These are phyloP conservation scores for Athetis lepigone DNA, from an alignment of 2,888 invertebrate genomes.

Conservation along the genomic window DNA sequence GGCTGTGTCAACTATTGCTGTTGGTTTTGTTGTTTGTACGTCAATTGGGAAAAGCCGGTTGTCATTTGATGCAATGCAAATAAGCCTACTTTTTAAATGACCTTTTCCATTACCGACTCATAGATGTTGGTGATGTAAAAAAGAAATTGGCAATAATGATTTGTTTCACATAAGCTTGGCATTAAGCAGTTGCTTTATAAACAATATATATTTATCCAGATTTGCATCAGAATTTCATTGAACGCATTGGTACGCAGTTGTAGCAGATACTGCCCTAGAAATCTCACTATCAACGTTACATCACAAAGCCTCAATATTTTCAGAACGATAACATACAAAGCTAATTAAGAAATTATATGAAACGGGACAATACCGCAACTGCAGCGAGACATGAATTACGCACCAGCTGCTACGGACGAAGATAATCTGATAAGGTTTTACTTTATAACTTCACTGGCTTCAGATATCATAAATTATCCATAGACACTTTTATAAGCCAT, in stretches of 20 bases:
- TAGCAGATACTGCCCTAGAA: slow-evolving; percentile 6
- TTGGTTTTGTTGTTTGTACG: slow-evolving; percentile 58
- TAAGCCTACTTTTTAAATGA: slow-evolving; percentile 41
- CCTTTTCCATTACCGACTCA: slow-evolving; percentile 13
- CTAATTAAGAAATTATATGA: slow-evolving; percentile 38
- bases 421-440: slow-evolving; percentile 67
- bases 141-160: slow-evolving; percentile 39
- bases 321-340: slow-evolving; percentile 24
- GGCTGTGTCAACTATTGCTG: slow-evolving; percentile 54
- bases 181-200: slow-evolving; percentile 13
- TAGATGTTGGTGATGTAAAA: slow-evolving; percentile 39
- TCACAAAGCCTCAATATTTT: slow-evolving; percentile 18
- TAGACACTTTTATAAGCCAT: slow-evolving; percentile 50
- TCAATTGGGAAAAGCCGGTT: slow-evolving; percentile 47
- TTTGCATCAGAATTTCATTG: slow-evolving; percentile 6
- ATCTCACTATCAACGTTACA: slow-evolving; percentile 15
- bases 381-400: slow-evolving; percentile 41
- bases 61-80: slow-evolving; percentile 47
- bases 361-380: slow-evolving; percentile 41
- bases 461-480: slow-evolving; percentile 61
- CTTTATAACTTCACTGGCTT: slow-evolving; percentile 61
- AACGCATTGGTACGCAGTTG: slow-evolving; percentile 4
- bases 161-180: slow-evolving; percentile 9
- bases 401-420: slow-evolving; percentile 65
- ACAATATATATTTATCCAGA: slow-evolving; percentile 20